Conservation (phyloP, 2,888 invertebrate genomes). For the Autographa pulchrina region DNA sequence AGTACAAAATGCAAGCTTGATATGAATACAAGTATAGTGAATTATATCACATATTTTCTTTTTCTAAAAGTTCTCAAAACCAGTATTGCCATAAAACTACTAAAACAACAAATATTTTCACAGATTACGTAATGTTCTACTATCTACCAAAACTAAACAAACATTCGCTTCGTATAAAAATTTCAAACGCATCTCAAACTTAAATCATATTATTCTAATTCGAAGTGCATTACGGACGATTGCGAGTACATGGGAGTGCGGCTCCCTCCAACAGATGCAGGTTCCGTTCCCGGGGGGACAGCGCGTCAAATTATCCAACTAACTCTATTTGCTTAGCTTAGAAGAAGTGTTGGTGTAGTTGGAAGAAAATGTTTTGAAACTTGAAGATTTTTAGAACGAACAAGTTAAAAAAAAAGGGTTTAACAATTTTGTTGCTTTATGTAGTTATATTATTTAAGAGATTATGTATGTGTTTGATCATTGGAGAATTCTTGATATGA, state of each 20-base stretch:
- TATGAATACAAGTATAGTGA: too few species aligned
- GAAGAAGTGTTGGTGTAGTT: slow-evolving; percentile 66
- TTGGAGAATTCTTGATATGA: too few species aligned
- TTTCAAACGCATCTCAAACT: slow-evolving; percentile 68
- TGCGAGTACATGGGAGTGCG: slow-evolving; percentile 59
- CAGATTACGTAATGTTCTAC: background rate
- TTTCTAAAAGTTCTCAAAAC: too few species aligned
- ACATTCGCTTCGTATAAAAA: slow-evolving; percentile 64
- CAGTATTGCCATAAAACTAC: background rate
- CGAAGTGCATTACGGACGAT: slow-evolving; percentile 67
- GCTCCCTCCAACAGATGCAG: slow-evolving; percentile 71
- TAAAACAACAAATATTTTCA: background rate
- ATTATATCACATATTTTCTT: too few species aligned
- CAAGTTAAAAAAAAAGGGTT: background rate
- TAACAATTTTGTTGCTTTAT: slow-evolving; percentile 9
- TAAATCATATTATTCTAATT: slow-evolving; percentile 81
- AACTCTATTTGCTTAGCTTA: slow-evolving; percentile 81
- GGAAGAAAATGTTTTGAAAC: slow-evolving; percentile 57
- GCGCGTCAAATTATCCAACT: slow-evolving; percentile 81
- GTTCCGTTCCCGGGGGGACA: slow-evolving; percentile 72
- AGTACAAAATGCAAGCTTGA: too few species aligned
- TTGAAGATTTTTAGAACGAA: slow-evolving; percentile 26
- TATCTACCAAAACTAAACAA: slow-evolving; percentile 12
- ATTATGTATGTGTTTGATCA: too few species aligned
- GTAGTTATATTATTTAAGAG: too few species aligned